Conservation (phyloP, 2,888 invertebrate species). For the Apodemia mormo region DNA sequence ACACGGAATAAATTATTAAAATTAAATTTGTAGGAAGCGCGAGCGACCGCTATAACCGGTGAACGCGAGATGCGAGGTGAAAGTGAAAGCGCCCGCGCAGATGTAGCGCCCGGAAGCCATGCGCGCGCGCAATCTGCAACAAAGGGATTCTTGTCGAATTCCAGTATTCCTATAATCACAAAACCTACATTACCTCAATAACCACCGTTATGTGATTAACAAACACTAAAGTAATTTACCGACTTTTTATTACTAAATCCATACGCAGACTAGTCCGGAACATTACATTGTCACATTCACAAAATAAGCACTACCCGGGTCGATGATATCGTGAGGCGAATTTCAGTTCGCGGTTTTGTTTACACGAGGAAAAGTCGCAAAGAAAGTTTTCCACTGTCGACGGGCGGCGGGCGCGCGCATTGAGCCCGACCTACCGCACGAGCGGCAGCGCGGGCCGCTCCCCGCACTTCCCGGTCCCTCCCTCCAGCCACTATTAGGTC, state of each 20-base stretch:
- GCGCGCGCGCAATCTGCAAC: constrained; percentile 54
- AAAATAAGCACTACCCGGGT: constrained; percentile 36
- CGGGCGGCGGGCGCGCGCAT: constrained; percentile 70
- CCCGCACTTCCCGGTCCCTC: constrained; percentile 78
- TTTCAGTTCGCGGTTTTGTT: constrained; percentile 66
- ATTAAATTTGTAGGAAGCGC: constrained; percentile 64
- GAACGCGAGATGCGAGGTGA: constrained; percentile 71
- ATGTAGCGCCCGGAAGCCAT: constrained; percentile 73
- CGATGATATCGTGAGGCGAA: constrained; percentile 40
- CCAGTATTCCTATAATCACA: constrained; percentile 27
- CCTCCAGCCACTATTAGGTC: constrained; percentile 81
- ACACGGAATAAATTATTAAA: constrained; percentile 52
- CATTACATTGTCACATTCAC: constrained; percentile 55
- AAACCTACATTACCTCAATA: constrained; percentile 15
- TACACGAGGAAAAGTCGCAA: constrained; percentile 76
- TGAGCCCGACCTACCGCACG: constrained; percentile 81
- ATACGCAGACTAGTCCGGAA: constrained; percentile 67
- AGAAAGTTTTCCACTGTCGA: constrained; percentile 77
- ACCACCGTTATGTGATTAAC: background rate
- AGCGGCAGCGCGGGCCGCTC: constrained; percentile 61
- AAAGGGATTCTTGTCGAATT: constrained; percentile 47
- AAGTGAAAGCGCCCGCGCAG: constrained; percentile 79
- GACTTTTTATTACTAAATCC: constrained; percentile 79
- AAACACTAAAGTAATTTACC: constrained; percentile 53
- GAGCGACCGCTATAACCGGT: constrained; percentile 50